A percentile compares a stretch with the other conserved stretches of the same genome.
phyloP scores from a whole-genome alignment of 1,140 invertebrate species.

The Magallana gigas region DNA sequence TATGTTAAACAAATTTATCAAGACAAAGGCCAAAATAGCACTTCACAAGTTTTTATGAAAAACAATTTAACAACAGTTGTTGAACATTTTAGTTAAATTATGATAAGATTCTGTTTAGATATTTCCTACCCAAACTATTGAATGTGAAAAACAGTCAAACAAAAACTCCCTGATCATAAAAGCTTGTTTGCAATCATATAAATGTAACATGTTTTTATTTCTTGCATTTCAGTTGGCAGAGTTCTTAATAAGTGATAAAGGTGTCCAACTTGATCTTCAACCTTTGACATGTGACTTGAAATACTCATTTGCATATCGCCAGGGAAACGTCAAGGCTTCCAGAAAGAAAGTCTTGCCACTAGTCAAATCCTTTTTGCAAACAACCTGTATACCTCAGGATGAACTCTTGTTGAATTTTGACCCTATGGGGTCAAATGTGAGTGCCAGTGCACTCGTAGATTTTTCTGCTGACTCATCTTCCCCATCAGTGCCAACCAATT shows the following conservation, averaged over 20 bases:
- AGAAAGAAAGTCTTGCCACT: conserved; percentile 77
- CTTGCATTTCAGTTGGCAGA: conserved; percentile 64
- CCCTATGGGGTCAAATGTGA: background rate
- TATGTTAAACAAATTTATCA: no score
- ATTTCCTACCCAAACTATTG: no score
- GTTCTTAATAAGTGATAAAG: conserved; percentile 58
- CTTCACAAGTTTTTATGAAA: no score
- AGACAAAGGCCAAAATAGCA: no score
- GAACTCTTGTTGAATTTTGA: conserved; percentile 10
- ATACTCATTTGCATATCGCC: conserved; percentile 65
- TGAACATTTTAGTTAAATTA: no score
- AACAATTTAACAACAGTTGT: no score
- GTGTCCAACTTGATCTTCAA: conserved; percentile 64
- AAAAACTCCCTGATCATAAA: no score
- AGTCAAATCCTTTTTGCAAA: conserved; percentile 64
- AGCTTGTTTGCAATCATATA: background rate
- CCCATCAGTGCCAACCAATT: background rate
- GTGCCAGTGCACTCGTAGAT: background rate
- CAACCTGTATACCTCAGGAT: conserved; percentile 20
- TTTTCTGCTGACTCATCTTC: background rate
- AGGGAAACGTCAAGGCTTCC: conserved; percentile 73
- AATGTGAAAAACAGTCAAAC: no score
- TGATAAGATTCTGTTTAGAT: no score
- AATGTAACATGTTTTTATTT: background rate
- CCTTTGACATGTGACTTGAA: conserved; percentile 51